Base-by-base conservation (phyloP, 2,113 vertebrate genomes). In the Bathybates hornii region DNA sequence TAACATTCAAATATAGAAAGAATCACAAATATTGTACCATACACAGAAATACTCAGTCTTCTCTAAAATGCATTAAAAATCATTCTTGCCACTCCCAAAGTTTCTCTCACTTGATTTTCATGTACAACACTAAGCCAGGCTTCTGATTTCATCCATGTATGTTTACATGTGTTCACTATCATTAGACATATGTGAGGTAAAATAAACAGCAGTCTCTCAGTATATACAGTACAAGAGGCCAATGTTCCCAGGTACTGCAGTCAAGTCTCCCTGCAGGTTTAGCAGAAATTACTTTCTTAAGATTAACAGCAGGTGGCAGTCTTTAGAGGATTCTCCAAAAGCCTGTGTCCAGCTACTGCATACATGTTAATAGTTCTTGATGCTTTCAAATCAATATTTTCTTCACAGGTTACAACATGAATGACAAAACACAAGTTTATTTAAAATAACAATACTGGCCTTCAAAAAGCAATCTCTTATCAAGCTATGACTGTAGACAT, bases 1-100 rank as follows among this genome's bases (percentile, higher is more conserved):
- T 89, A 88, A 94, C 93, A 95, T 95, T 95, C 93, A 94, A 90
- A 93, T 89, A 91, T 86, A 89, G 80, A 86, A 94, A 93, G 79
- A 93, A 93, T 92, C 87, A 93, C 93, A 93, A 89, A 87, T 90
- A 89, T 87, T 71, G 81, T 91, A 92, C 89, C 87, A 48, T 91
- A 90, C 84, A 92, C 89, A 89, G 59, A 94, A 91, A 93, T 87
- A 90, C 81, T 85, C 61, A 83, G 76, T 91, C 82, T 78, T 87
- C 86, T 88, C 87, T 59, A 87, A 89, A 89, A 94, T 81, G 86
- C 9, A n/a, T 85, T 80, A 88, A 90, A 91, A 92, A 90, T 54
- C 73, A 29, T 76, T 86, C 82, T 54, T 53, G 56, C 80, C 81
- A 56, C 59, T 50, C 54, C 27, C 24, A 24, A 56, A 54, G 61